These are phyloP conservation scores for Aspidoscelis tigris DNA, from an alignment of 2,113 vertebrate genomes.

Conservation along the genomic window DNA sequence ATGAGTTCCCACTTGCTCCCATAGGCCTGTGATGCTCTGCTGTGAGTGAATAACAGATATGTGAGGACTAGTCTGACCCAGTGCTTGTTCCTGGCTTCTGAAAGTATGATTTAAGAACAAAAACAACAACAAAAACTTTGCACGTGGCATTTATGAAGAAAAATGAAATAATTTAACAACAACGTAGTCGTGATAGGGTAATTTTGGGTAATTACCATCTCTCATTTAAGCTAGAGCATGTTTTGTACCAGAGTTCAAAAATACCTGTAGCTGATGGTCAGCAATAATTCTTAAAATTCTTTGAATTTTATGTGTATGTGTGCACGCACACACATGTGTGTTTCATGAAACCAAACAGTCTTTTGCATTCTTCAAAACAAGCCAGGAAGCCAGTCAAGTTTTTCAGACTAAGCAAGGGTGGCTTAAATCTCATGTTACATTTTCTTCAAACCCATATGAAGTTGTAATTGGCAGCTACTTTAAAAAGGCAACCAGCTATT, in stretches of 20 bases:
- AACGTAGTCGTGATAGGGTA: neutral
- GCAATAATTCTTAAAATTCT: neutral
- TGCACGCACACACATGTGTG: no score
- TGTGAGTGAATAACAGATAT: neutral
- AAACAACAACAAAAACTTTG: neutral
- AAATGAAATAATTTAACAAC: conserved; percentile 12
- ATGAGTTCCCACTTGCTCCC: no score
- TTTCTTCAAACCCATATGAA: neutral
- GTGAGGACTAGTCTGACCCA: neutral
- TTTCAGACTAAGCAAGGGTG: neutral
- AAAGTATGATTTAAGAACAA: neutral
- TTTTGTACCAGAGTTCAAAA: neutral
- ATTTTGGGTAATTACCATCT: neutral
- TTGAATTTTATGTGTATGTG: no score
- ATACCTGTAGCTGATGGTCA: neutral
- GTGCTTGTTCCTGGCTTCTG: neutral
- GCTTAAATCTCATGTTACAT: neutral
- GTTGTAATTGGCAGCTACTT: neutral
- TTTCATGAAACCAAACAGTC: neutral
- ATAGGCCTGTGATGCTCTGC: no score
- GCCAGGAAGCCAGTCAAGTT: neutral
- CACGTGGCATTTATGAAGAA: neutral
- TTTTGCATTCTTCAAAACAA: neutral
- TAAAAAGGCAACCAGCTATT: neutral
- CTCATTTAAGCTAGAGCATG: neutral